Percentiles rank a stretch among this genome's conserved stretches.
Conservation (phyloP, 30 jellyfish, hydroid and myxozoan species). For the Turritopsis dohrnii region DNA sequence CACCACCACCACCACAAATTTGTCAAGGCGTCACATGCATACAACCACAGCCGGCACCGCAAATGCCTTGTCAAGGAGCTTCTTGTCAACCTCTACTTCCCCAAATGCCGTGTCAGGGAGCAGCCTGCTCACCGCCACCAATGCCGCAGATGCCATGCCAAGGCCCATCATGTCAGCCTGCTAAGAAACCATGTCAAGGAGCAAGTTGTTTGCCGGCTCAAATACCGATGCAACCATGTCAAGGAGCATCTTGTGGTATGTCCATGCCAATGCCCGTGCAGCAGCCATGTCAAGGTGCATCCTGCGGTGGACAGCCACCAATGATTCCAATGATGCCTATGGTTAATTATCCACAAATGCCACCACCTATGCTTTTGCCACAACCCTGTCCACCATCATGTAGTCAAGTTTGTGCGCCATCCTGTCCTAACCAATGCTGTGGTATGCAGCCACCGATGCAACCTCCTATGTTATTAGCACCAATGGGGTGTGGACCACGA, state of each 20-base stretch:
- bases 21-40: constrained; percentile 35
- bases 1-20: constrained; percentile 39
- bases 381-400: constrained; percentile 85
- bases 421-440: constrained; percentile 83
- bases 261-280: constrained; percentile 32
- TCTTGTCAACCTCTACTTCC: constrained; percentile 25
- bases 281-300: constrained; percentile 13
- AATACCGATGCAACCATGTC: constrained; percentile 30
- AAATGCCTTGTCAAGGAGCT: constrained; percentile 35
- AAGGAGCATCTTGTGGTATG: constrained; percentile 19
- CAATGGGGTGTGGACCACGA: constrained; percentile 23
- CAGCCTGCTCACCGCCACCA: constrained; percentile 21
- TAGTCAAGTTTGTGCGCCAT: constrained; percentile 76
- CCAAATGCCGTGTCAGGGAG: constrained; percentile 37
- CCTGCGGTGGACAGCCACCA: constrained; percentile 44
- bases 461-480: background rate
- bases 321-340: constrained; percentile 60
- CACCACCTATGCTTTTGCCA: constrained; percentile 35
- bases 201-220: constrained; percentile 21
- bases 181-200: constrained; percentile 31
- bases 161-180: constrained; percentile 26
- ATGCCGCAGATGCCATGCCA: constrained; percentile 41
- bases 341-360: constrained; percentile 26
- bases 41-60: constrained; percentile 1
- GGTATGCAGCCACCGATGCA: constrained; percentile 26